Conservation (phyloP, 2,113 vertebrate species). For the Tachycineta bicolor region DNA sequence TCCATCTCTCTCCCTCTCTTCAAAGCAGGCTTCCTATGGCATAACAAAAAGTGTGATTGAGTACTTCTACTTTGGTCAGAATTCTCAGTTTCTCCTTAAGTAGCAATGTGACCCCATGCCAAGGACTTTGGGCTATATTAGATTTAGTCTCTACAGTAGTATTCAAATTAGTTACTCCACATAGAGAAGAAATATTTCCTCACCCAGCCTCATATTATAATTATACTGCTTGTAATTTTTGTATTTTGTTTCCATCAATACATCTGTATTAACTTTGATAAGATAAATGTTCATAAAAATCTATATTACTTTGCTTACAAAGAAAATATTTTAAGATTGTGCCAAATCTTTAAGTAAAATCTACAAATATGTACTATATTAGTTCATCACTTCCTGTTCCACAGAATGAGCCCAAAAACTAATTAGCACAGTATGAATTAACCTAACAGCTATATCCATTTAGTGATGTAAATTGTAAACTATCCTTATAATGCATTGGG, state of each 20-base stretch:
- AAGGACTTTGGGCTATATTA: background rate
- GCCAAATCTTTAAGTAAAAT: background rate
- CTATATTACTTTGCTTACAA: background rate
- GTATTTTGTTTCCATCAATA: background rate
- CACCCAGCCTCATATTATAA: background rate
- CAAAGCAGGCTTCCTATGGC: background rate
- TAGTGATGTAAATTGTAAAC: background rate
- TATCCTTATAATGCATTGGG: background rate
- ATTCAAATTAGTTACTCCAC: background rate
- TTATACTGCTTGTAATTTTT: background rate
- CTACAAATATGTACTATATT: background rate
- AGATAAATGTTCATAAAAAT: background rate
- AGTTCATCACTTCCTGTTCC: background rate
- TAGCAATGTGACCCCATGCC: rapidly evolving
- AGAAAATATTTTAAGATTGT: background rate
- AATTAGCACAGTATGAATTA: background rate
- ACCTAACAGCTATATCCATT: background rate
- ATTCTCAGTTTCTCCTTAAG: background rate
- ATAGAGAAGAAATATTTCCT: background rate
- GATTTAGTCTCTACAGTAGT: background rate
- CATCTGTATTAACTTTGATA: background rate
- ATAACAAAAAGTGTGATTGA: background rate
- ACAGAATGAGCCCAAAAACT: background rate
- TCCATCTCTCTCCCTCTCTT: background rate
- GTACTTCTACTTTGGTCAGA: background rate